These are phyloP conservation scores for Apamea epomidion DNA, from an alignment of 2,888 invertebrate genomes.

Conservation along the genomic window DNA sequence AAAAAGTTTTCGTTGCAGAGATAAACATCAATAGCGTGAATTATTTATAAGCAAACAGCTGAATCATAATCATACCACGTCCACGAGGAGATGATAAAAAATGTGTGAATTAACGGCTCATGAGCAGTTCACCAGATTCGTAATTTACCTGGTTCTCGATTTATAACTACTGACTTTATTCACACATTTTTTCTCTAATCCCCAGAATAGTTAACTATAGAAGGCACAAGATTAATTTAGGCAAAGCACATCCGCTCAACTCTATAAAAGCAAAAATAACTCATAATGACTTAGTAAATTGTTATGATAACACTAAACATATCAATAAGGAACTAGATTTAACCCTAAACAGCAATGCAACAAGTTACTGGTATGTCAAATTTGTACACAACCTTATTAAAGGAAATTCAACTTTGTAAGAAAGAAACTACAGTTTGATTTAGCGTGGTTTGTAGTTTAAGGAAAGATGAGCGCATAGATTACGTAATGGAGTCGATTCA, in stretches of 20 bases:
- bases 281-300: constrained; percentile 40
- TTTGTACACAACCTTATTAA: constrained; percentile 48
- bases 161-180: background rate
- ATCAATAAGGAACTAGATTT: constrained; percentile 76
- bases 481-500: constrained; percentile 86
- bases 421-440: constrained; percentile 45
- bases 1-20: background rate
- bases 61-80: too few relatives aligned
- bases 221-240: background rate
- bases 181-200: background rate
- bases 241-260: constrained; percentile 1
- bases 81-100: constrained; percentile 2
- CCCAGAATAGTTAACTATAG: background rate
- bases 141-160: too few relatives aligned
- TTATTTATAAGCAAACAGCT: background rate
- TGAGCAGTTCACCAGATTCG: too few relatives aligned
- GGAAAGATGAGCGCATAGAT: constrained; percentile 83
- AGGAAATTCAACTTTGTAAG: constrained; percentile 43
- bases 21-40: background rate
- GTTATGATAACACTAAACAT: constrained; percentile 68
- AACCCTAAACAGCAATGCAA: constrained; percentile 76
- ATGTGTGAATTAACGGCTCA: background rate
- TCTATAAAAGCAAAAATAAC: constrained; percentile 22
- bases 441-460: constrained; percentile 60
- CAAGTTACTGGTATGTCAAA: constrained; percentile 75